These are phyloP conservation scores for Syrmaticus mikado DNA, from an alignment of 2,113 vertebrate species.

Conservation along the genomic window DNA sequence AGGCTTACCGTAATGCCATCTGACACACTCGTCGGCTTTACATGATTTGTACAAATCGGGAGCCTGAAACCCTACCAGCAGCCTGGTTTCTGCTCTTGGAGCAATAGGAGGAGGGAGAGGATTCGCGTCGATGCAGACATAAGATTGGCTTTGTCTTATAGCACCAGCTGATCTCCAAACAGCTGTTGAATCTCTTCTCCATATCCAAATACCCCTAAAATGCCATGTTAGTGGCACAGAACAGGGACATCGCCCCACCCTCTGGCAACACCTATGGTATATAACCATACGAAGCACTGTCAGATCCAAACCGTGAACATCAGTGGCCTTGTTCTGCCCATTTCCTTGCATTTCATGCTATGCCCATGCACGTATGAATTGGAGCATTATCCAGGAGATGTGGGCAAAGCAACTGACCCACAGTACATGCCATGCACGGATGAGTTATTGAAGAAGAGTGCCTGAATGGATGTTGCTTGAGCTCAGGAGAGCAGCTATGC, in stretches of 20 bases:
- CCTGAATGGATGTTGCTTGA: not conserved
- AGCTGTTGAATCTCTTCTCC: not conserved
- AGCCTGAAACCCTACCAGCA: not conserved
- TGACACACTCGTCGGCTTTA: not conserved
- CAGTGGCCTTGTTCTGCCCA: not conserved
- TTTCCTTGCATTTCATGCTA: not conserved
- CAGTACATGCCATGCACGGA: not conserved
- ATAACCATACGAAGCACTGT: not conserved
- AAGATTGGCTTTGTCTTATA: not conserved
- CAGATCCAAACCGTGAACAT: accelerated
- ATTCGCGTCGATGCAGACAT: accelerated
- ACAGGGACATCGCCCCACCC: not conserved
- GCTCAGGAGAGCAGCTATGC: not conserved
- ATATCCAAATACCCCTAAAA: not conserved
- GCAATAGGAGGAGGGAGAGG: not conserved
- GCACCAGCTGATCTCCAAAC: accelerated
- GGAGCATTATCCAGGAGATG: not conserved
- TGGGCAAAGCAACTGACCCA: not conserved
- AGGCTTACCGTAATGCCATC: not conserved
- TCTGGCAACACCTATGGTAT: accelerated
- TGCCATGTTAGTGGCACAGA: too few relatives aligned
- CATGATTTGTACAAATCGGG: slow-evolving; percentile 26
- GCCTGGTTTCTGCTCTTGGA: not conserved
- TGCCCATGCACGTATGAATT: accelerated
- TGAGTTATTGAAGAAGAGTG: not conserved